phyloP scores from a whole-genome alignment of 2,113 vertebrate genomes.

The Laticauda laticaudata region DNA sequence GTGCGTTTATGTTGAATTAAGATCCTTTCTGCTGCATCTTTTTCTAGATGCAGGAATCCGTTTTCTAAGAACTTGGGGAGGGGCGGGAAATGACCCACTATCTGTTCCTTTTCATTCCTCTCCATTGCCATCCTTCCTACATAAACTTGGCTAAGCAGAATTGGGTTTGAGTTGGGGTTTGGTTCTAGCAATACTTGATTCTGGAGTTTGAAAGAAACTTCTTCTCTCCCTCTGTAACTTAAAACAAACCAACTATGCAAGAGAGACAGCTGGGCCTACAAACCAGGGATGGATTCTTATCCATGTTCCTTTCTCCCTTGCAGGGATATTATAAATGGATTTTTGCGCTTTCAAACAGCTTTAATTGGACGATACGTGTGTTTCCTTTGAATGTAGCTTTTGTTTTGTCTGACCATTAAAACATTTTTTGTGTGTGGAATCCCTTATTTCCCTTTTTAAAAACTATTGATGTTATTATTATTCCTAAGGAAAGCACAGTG shows the following conservation, averaged over 20 bases:
- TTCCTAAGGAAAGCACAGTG: slow-evolving; percentile 26
- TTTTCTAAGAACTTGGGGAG: background rate
- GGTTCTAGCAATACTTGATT: background rate
- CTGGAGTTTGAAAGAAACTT: background rate
- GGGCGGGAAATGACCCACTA: background rate
- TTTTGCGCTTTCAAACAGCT: background rate
- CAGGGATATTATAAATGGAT: background rate
- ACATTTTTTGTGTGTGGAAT: background rate
- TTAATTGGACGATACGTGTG: background rate
- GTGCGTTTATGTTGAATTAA: background rate
- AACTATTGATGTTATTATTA: slow-evolving; percentile 7
- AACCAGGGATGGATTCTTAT: too few relatives aligned
- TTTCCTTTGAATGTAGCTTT: background rate
- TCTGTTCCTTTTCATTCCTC: background rate
- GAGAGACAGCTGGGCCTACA: background rate
- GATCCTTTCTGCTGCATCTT: background rate
- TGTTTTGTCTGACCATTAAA: background rate
- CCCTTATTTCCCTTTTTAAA: background rate
- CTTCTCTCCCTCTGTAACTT: background rate
- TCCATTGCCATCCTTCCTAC: background rate
- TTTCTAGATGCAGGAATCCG: background rate
- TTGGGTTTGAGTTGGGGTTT: background rate
- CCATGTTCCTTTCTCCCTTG: background rate
- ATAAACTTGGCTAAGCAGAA: background rate
- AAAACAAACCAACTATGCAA: background rate